A percentile compares a stretch with the other conserved stretches of the same genome.
Conservation (phyloP, 2,113 vertebrate genomes). For the Paraplagusia blochii region DNA sequence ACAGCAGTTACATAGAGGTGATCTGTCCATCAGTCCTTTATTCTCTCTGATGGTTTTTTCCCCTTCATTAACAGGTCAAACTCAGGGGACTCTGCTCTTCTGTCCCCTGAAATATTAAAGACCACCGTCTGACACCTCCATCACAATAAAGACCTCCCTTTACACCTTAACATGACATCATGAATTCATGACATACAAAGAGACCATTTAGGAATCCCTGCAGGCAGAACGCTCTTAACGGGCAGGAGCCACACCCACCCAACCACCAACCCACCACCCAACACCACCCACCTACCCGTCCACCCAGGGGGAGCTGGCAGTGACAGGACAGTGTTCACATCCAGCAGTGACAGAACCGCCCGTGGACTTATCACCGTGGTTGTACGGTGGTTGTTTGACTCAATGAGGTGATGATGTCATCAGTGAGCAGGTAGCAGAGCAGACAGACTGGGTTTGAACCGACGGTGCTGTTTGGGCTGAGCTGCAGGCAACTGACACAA, state of each 20-base stretch:
- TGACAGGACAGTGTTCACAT: slow-evolving; percentile 1
- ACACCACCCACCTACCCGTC: too few species aligned
- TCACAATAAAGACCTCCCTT: slow-evolving; percentile 25
- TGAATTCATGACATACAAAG: slow-evolving; percentile 54
- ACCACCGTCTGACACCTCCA: slow-evolving; percentile 35
- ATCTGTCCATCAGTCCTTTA: not conserved
- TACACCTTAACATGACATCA: slow-evolving; percentile 37
- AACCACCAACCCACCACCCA: too few species aligned
- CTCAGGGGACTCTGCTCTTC: slow-evolving; percentile 22
- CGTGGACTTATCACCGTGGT: too few species aligned
- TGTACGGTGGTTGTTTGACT: too few species aligned
- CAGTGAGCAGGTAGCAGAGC: not conserved
- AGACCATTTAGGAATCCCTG: slow-evolving; percentile 44
- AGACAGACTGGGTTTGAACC: slow-evolving; percentile 25
- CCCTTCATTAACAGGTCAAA: not conserved
- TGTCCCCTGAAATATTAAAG: slow-evolving; percentile 53
- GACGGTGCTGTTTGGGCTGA: slow-evolving; percentile 30
- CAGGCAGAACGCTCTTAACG: slow-evolving; percentile 27
- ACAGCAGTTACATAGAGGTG: too few species aligned
- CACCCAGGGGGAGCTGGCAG: slow-evolving; percentile 16
- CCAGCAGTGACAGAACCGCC: too few species aligned
- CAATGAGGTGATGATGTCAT: not conserved
- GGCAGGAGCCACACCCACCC: slow-evolving; percentile 33
- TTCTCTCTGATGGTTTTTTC: not conserved
- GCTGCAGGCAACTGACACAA: slow-evolving; percentile 22